Conservation (phyloP, 2,113 vertebrate species). For the Cepphus grylle region DNA sequence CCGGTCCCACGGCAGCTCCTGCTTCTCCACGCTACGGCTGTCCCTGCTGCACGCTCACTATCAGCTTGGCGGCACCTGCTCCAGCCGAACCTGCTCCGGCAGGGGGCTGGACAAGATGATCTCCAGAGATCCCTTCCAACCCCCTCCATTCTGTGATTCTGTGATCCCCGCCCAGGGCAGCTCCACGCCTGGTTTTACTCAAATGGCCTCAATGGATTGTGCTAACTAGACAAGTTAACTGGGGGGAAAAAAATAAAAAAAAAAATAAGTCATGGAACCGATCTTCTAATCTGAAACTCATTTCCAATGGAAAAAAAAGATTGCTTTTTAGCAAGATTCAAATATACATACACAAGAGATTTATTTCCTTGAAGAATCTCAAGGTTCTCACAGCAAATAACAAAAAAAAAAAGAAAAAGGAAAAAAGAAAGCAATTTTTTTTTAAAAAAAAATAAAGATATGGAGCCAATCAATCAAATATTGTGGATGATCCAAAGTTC, state of each 20-base stretch:
- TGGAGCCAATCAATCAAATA: neutral
- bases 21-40: neutral
- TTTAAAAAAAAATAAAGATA: neutral
- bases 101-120: too few species aligned
- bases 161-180: neutral
- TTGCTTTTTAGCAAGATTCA: neutral
- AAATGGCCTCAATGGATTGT: neutral
- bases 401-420: neutral
- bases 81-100: too few species aligned
- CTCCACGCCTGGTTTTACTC: neutral
- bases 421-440: neutral
- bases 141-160: too few species aligned
- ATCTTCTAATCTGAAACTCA: neutral
- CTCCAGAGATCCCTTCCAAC: too few species aligned
- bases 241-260: neutral
- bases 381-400: neutral
- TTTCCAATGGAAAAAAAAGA: neutral
- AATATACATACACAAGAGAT: neutral
- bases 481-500: neutral
- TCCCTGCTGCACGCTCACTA: neutral
- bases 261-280: neutral
- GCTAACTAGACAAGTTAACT: neutral
- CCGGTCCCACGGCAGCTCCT: rapidly evolving
- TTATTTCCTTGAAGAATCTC: neutral
- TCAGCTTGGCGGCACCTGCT: neutral